Conservation (phyloP, 2,113 vertebrate genomes). For the Nanger granti region DNA sequence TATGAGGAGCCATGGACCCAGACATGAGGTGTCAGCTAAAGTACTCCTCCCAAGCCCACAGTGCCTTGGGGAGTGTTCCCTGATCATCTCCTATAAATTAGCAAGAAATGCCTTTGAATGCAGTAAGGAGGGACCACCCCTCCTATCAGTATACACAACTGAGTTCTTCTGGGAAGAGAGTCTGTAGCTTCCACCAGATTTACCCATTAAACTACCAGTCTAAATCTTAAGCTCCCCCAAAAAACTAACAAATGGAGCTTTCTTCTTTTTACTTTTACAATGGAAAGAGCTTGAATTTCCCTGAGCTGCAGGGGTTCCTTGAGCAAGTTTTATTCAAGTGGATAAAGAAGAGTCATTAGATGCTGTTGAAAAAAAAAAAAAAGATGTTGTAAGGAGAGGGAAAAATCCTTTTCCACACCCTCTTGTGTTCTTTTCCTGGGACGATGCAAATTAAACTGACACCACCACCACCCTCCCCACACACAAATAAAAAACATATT, state of each 20-base stretch:
- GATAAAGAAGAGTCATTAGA: neutral
- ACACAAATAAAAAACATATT: neutral
- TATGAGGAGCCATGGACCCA: neutral
- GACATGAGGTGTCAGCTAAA: neutral
- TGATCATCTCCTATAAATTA: neutral
- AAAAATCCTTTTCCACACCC: neutral
- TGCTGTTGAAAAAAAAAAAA: neutral
- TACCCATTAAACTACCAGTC: neutral
- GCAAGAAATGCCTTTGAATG: neutral
- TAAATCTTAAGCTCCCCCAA: neutral
- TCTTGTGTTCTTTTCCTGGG: neutral
- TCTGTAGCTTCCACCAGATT: neutral
- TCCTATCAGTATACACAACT: neutral
- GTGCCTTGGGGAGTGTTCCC: neutral
- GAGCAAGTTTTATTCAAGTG: neutral
- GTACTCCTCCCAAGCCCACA: neutral
- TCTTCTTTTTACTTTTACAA: neutral
- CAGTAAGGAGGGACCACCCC: neutral
- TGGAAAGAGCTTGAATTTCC: neutral
- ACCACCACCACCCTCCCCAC: fast-evolving
- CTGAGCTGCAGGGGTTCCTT: neutral
- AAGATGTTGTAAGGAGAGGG: neutral
- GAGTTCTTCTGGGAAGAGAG: neutral
- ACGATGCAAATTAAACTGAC: neutral
- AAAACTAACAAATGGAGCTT: neutral